A percentile compares a stretch with the other conserved stretches of the same genome.
These are phyloP conservation scores for Nymphalis polychloros DNA, from an alignment of 2,888 invertebrate genomes.

Conservation along the genomic window DNA sequence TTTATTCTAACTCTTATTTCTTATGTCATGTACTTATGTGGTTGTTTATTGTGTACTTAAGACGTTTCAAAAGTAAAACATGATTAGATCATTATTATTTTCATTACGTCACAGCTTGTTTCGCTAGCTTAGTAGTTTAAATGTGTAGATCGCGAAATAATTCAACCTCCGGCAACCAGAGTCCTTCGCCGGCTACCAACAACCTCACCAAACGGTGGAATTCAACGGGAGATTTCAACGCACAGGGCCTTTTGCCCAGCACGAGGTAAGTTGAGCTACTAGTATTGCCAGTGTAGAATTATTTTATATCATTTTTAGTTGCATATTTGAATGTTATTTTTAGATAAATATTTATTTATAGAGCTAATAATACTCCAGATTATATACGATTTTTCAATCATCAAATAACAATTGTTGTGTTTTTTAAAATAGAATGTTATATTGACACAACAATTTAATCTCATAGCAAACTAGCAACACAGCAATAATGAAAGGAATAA, in stretches of 20 bases:
- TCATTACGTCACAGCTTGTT: neutral
- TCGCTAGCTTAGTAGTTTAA: slow-evolving; percentile 40
- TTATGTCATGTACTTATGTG: too few species aligned
- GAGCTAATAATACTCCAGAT: too few species aligned
- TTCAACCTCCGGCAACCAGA: slow-evolving; percentile 84
- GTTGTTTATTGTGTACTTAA: too few species aligned
- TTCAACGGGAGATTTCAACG: slow-evolving; percentile 91
- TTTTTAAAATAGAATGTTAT: too few species aligned
- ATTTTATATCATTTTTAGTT: neutral
- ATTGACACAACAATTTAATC: too few species aligned
- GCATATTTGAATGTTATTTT: too few species aligned
- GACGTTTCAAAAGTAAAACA: neutral
- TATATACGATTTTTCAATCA: too few species aligned
- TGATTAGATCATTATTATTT: neutral
- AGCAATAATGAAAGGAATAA: too few species aligned
- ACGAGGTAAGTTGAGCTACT: slow-evolving; percentile 60
- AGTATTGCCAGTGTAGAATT: slow-evolving; percentile 16
- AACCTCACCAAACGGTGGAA: slow-evolving; percentile 89
- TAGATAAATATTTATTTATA: too few species aligned
- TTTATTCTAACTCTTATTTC: too few species aligned
- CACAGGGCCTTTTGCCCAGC: slow-evolving; percentile 72
- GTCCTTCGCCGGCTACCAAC: slow-evolving; percentile 72
- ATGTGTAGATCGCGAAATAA: slow-evolving; percentile 78
- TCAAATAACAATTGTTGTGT: too few species aligned
- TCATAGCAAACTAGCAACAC: too few species aligned